Percentiles rank a stretch among this genome's conserved stretches.
Evolutionary conservation across 2,113 vertebrate genomes (phyloP).

Genomic region (Athene noctua): DNA sequence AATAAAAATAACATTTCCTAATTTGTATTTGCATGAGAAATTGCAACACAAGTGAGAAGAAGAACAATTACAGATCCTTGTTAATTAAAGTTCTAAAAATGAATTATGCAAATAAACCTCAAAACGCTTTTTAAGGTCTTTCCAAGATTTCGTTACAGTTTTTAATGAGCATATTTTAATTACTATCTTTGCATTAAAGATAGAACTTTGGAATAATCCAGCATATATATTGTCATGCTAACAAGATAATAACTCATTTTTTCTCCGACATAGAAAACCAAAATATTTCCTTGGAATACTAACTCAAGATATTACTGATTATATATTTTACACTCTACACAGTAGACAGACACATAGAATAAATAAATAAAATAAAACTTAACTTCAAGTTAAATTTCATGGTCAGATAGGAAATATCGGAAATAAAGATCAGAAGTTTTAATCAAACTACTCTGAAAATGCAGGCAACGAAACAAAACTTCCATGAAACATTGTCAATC

Average conservation of each 20-base stretch:
- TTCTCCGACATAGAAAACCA: background rate
- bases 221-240: background rate
- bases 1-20: conserved; percentile 59
- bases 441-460: background rate
- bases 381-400: background rate
- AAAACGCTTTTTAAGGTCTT: conserved; percentile 53
- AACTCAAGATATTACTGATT: background rate
- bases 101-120: conserved; percentile 73
- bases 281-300: background rate
- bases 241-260: background rate
- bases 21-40: conserved; percentile 71
- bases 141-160: conserved; percentile 32
- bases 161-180: conserved; percentile 27
- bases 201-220: conserved; percentile 21
- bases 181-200: background rate
- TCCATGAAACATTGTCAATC: background rate
- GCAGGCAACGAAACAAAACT: background rate
- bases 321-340: background rate
- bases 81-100: conserved; percentile 78
- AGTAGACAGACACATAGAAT: background rate
- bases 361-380: background rate
- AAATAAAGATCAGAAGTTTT: background rate
- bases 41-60: conserved; percentile 69
- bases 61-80: conserved; percentile 67
- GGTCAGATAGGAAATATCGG: background rate